phyloP scores from a whole-genome alignment of 2,113 vertebrate species.

The Triplophysa tibetana region DNA sequence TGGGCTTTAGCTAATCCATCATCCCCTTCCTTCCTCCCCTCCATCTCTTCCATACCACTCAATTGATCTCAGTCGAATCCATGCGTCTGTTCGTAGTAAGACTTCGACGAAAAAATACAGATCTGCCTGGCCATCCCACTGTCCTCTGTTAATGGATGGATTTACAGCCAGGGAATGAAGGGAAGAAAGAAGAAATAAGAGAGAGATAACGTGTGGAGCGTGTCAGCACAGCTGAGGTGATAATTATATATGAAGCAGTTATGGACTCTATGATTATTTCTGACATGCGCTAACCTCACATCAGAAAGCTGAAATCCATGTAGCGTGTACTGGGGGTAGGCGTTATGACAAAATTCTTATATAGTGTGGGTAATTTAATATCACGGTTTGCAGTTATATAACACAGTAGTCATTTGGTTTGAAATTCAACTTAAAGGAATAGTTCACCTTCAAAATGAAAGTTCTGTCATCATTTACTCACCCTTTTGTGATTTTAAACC shows the following conservation, averaged over 20 bases:
- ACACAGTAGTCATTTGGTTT: no score
- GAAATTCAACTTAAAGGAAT: no score
- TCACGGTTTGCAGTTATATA: no score
- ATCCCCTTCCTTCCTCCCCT: slow-evolving; percentile 53
- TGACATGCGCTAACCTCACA: slow-evolving; percentile 18
- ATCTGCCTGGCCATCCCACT: background rate
- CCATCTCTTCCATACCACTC: slow-evolving; percentile 49
- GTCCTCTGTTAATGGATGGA: slow-evolving; percentile 32
- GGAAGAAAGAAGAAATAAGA: background rate
- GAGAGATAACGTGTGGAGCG: slow-evolving; percentile 2
- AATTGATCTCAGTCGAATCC: slow-evolving; percentile 63
- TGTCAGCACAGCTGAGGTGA: slow-evolving; percentile 20
- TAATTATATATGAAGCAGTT: slow-evolving; percentile 17
- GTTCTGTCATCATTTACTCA: no score
- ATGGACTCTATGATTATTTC: slow-evolving; percentile 22
- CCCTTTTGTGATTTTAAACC: no score
- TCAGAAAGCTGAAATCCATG: slow-evolving; percentile 13
- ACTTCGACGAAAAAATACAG: background rate
- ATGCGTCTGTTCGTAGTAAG: slow-evolving; percentile 55
- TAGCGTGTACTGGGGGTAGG: background rate
- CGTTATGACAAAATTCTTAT: no score
- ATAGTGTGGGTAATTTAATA: no score
- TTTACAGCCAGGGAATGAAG: slow-evolving; percentile 10
- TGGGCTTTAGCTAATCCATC: background rate
- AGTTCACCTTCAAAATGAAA: no score